phyloP scores from a whole-genome alignment of 2,888 invertebrate species.

The Drosophila anomelani region DNA sequence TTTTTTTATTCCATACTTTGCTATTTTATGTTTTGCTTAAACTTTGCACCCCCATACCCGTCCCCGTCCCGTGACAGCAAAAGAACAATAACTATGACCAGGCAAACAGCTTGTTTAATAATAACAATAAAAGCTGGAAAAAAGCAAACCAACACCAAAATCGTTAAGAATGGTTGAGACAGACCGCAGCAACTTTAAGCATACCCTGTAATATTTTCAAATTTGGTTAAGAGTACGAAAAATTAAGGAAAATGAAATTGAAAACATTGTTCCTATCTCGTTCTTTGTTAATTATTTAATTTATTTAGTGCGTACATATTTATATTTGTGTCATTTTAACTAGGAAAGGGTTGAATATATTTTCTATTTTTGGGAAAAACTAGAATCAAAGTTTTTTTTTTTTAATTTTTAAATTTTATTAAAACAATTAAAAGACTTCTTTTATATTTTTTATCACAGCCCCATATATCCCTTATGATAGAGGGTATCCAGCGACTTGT shows the following conservation, averaged over 20 bases:
- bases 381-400: no score
- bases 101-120: slow-evolving; percentile 48
- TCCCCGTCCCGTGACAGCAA: slow-evolving; percentile 7
- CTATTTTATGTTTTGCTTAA: slow-evolving; percentile 39
- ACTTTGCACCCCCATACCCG: slow-evolving; percentile 59
- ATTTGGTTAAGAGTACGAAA: not conserved
- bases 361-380: no score
- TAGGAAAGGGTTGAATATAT: not conserved
- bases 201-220: slow-evolving; percentile 1
- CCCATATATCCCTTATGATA: not conserved
- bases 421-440: no score
- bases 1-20: not conserved
- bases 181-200: no score
- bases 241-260: not conserved
- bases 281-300: not conserved
- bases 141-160: slow-evolving; percentile 8
- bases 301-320: not conserved
- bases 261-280: not conserved
- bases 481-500: slow-evolving; percentile 20
- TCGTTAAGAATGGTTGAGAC: not conserved
- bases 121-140: slow-evolving; percentile 35
- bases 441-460: not conserved
- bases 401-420: no score
- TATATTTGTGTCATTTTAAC: not conserved
- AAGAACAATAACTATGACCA: slow-evolving; percentile 43